Base-by-base conservation (phyloP, 2,797 vertebrate genomes). In the Rhincodon typus region DNA sequence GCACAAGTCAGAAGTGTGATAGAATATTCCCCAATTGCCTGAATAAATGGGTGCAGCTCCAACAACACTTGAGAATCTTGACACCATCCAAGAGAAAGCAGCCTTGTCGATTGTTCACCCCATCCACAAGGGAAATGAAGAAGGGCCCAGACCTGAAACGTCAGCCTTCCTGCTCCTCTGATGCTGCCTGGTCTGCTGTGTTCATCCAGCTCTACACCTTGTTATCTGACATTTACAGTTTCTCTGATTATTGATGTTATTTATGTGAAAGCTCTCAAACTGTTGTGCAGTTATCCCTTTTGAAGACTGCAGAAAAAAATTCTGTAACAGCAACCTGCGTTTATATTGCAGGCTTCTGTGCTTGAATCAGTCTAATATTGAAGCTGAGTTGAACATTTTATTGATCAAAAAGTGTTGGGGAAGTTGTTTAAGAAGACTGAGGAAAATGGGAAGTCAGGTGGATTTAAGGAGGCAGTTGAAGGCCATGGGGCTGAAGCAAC, bases 181-280 rank as follows among this genome's bases (percentile, higher is more conserved):
- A 50, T 50, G 46, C 46, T 50, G 46, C 46, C 46, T 50, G 46
- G 46, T 50, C 46, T 50, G 46, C 46, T 50, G 46, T 50, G 46
- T 50, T 50, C 46, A 50, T 50, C 46, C 4, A 4, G 46, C 46
- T 50, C 46, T 50, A 50, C 46, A 50, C 46, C 46, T 50, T 50
- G 46, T 50, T 50, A 97, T 98, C 97, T 96, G 97, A 96, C 97
- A 97, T 97, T 98, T 97, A 30, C 97, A 97, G 97, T 97, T 97
- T 97, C 97, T 97, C 97, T 96, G 96, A 98, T 96, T 98, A 96
- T 97, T 98, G 98, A 97, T 97, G 96, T 97, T 96, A 96, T 97
- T n/a, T 67, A 21, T 38, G n/a, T 93, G 62, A 38, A 38, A 69
- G 34, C 62, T 38, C 34, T n/a, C 62, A 69, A 12, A 23, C 62